phyloP scores from a whole-genome alignment of 1,140 invertebrate species.

The Bombus pascuorum region DNA sequence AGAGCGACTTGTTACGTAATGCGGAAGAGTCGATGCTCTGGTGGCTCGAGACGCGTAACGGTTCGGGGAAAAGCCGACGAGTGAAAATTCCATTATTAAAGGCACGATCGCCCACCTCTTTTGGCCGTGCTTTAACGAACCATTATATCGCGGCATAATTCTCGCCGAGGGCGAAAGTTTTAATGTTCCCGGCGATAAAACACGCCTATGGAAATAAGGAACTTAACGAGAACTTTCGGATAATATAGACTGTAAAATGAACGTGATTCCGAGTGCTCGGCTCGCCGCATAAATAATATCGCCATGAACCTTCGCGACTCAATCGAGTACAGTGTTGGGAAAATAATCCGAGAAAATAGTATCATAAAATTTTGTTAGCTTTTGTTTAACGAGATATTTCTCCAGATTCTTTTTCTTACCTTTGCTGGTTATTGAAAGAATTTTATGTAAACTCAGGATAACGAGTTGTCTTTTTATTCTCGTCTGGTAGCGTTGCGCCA shows the following conservation, averaged over 20 bases:
- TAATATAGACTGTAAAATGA: slow-evolving; percentile 51
- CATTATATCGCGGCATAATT: slow-evolving; percentile 37
- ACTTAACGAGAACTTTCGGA: slow-evolving; percentile 37
- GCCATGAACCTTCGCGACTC: too few relatives aligned
- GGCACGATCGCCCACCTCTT: slow-evolving; percentile 11
- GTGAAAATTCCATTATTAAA: slow-evolving; percentile 38
- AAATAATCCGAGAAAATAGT: neutral
- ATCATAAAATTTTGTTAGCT: neutral
- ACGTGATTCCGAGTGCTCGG: slow-evolving; percentile 20
- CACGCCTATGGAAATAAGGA: slow-evolving; percentile 44
- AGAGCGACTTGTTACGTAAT: slow-evolving; percentile 34
- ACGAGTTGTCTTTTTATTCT: neutral
- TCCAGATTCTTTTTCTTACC: neutral
- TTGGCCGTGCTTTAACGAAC: slow-evolving; percentile 18
- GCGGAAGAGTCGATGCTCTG: slow-evolving; percentile 25
- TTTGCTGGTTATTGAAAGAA: neutral
- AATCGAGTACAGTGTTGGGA: neutral
- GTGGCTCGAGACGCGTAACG: neutral
- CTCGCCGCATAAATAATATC: slow-evolving; percentile 7
- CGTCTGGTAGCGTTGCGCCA: too few relatives aligned
- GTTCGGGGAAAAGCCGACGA: neutral
- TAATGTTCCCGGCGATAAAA: slow-evolving; percentile 48
- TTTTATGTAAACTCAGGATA: neutral
- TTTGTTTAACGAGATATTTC: neutral
- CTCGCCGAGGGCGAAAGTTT: slow-evolving; percentile 44